Percentiles rank a stretch among this genome's conserved stretches.
Conservation (phyloP, 2,797 vertebrate species). For the Podarcis siculus region DNA sequence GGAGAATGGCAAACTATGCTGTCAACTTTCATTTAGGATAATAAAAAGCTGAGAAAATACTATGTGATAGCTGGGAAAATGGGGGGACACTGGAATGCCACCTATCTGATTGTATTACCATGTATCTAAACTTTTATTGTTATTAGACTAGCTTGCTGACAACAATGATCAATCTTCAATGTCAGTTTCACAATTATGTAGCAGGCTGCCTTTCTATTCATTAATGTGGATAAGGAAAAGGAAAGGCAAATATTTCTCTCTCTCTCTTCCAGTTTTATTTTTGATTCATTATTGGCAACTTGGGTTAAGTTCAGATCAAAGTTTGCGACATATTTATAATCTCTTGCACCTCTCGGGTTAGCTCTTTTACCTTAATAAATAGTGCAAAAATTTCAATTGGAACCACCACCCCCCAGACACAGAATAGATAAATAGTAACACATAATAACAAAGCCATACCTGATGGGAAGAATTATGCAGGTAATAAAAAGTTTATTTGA, state of each 20-base stretch:
- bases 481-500: neutral
- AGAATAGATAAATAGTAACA: neutral
- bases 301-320: neutral
- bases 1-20: neutral
- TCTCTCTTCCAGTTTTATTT: neutral
- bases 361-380: neutral
- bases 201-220: neutral
- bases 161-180: constrained; percentile 10
- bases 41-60: constrained; percentile 13
- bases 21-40: constrained; percentile 16
- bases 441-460: neutral
- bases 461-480: neutral
- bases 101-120: neutral
- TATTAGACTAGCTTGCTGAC: constrained; percentile 10
- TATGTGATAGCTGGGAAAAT: constrained; percentile 19
- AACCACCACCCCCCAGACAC: no score
- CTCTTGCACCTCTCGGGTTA: neutral
- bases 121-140: neutral
- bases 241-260: neutral
- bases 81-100: neutral
- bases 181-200: neutral
- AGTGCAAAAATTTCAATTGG: neutral
- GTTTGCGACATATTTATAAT: neutral
- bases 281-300: constrained; percentile 1
- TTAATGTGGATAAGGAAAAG: neutral